Percentiles rank a stretch among this genome's conserved stretches.
Evolutionary conservation across 2,888 invertebrate species (phyloP).

Genomic region (Gastrophysa polygoni): DNA sequence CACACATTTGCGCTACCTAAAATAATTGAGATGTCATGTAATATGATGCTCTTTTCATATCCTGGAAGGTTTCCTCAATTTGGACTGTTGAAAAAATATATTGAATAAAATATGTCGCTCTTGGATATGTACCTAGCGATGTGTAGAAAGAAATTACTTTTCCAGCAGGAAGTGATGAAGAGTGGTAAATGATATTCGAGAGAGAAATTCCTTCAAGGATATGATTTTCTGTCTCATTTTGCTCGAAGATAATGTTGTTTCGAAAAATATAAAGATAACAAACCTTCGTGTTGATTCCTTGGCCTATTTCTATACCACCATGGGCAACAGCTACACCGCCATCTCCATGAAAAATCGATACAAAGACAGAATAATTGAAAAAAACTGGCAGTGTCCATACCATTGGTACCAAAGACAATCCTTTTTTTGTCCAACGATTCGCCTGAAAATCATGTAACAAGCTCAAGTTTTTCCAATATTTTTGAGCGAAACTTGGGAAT

Average conservation of each 20-base stretch:
- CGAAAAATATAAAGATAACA: not conserved
- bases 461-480: no score
- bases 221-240: no score
- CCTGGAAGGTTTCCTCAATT: no score
- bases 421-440: slow-evolving; percentile 84
- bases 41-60: not conserved
- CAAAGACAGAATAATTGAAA: slow-evolving; percentile 64
- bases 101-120: no score
- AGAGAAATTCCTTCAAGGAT: no score
- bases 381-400: slow-evolving; percentile 65
- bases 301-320: slow-evolving; percentile 79
- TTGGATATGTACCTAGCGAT: no score
- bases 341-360: slow-evolving; percentile 73
- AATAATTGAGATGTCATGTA: slow-evolving; percentile 12
- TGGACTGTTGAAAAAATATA: no score
- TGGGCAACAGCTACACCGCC: slow-evolving; percentile 74
- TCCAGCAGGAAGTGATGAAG: no score
- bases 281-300: slow-evolving; percentile 82
- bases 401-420: slow-evolving; percentile 72
- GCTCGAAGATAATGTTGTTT: no score
- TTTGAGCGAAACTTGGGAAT: no score
- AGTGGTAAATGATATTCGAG: no score
- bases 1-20: slow-evolving; percentile 76
- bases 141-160: no score
- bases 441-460: slow-evolving; percentile 53